Percentiles rank a stretch among this genome's conserved stretches.
Evolutionary conservation across 1,140 invertebrate species (phyloP).

Genomic region (Drosophila nikananu): DNA sequence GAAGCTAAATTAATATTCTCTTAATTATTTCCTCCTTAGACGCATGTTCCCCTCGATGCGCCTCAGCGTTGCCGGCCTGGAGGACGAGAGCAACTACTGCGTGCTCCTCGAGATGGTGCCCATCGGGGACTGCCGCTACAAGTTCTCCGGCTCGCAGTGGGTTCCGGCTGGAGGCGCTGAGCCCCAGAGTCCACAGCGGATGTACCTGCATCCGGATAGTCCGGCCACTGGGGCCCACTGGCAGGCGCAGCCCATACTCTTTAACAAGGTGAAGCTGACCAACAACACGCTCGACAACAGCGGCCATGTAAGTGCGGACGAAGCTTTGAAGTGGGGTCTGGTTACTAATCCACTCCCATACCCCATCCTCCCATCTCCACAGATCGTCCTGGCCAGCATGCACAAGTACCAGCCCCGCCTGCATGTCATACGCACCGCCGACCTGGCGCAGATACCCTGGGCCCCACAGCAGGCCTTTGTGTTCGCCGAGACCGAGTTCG

Average conservation of each 20-base stretch:
- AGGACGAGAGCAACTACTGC: conserved; percentile 92
- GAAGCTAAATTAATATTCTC: neutral
- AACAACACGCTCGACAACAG: conserved; percentile 94
- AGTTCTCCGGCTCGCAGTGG: conserved; percentile 90
- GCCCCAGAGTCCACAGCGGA: conserved; percentile 90
- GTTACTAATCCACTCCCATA: conserved; percentile 2
- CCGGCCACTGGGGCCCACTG: conserved; percentile 93
- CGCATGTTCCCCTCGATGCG: conserved; percentile 94
- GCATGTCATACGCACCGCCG: conserved; percentile 91
- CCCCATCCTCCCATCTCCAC: conserved; percentile 79
- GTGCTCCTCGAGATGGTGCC: conserved; percentile 92
- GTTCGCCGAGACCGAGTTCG: conserved; percentile 94
- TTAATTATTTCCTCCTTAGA: conserved; percentile 86
- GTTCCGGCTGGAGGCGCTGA: conserved; percentile 94
- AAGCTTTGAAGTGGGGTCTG: conserved; percentile 19
- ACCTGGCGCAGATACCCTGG: conserved; percentile 88
- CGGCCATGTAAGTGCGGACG: conserved; percentile 90
- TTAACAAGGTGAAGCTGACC: conserved; percentile 95
- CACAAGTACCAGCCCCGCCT: conserved; percentile 96
- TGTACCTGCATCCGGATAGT: conserved; percentile 95
- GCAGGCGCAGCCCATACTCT: conserved; percentile 93
- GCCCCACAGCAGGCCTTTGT: conserved; percentile 89
- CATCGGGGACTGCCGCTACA: conserved; percentile 89
- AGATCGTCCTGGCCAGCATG: conserved; percentile 96
- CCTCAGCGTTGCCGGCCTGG: conserved; percentile 89